These are phyloP conservation scores for Perccottus glenii DNA, from an alignment of 2,113 vertebrate species.

Conservation along the genomic window DNA sequence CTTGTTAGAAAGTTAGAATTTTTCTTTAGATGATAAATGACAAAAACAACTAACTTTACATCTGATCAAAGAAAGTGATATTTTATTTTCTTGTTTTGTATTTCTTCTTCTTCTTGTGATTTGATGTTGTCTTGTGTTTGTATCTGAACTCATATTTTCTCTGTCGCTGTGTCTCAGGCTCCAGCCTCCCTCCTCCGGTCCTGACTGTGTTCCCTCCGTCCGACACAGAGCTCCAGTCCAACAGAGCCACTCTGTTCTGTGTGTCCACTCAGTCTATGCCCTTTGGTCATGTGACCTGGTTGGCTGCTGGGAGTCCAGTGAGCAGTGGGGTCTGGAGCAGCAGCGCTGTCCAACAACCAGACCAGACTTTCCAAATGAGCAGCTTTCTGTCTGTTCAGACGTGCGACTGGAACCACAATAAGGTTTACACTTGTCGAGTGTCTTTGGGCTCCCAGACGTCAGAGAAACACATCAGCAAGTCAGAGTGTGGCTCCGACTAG, in stretches of 20 bases:
- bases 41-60: no score
- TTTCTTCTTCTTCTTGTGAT: background rate
- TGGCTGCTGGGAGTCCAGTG: slow-evolving; percentile 7
- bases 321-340: slow-evolving; percentile 6
- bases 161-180: background rate
- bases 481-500: background rate
- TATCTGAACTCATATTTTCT: background rate
- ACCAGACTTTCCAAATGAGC: slow-evolving; percentile 4
- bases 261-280: background rate
- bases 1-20: no score
- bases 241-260: slow-evolving; percentile 8
- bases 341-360: slow-evolving; percentile 5
- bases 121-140: background rate
- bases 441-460: background rate
- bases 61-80: no score
- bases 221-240: slow-evolving; percentile 2
- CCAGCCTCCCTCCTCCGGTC: background rate
- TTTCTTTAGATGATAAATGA: no score
- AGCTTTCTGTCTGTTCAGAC: background rate
- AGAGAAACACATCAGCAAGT: background rate
- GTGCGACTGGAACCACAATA: background rate
- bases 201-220: slow-evolving; percentile 1
- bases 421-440: slow-evolving; percentile 8
- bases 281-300: slow-evolving; percentile 2
- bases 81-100: no score